These are phyloP conservation scores for Athrips mouffetella DNA, from an alignment of 2,888 invertebrate genomes.

Conservation along the genomic window DNA sequence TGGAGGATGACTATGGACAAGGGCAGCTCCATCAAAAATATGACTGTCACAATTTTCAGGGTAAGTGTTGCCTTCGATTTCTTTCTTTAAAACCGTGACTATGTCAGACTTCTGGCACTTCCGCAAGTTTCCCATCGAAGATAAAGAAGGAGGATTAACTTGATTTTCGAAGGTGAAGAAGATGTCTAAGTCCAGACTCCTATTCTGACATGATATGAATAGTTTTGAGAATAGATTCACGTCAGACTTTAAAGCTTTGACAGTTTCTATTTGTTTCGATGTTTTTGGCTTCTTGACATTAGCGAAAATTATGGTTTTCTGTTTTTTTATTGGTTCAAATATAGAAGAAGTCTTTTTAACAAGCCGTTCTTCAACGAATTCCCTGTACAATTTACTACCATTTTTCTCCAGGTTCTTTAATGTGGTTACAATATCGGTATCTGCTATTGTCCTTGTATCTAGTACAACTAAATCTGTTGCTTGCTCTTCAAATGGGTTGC, in stretches of 20 bases:
- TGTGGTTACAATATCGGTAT: slow-evolving; percentile 5
- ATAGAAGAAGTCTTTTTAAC: slow-evolving; percentile 12
- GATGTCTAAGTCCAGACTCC: slow-evolving; percentile 8
- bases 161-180: slow-evolving; percentile 15
- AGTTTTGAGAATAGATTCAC: slow-evolving; percentile 12
- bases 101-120: slow-evolving; percentile 18
- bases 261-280: slow-evolving; percentile 13
- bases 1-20: slow-evolving; percentile 18
- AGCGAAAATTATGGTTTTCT: slow-evolving; percentile 5
- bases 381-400: slow-evolving; percentile 7
- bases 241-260: slow-evolving; percentile 13
- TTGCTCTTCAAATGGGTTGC: slow-evolving; percentile 15
- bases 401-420: slow-evolving; percentile 9
- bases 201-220: slow-evolving; percentile 13
- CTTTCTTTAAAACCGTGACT: slow-evolving; percentile 18
- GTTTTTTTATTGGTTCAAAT: slow-evolving; percentile 13
- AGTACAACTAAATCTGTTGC: slow-evolving; percentile 13
- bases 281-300: slow-evolving; percentile 11
- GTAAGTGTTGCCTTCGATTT: slow-evolving; percentile 10
- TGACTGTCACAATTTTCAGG: slow-evolving; percentile 14
- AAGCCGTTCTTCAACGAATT: slow-evolving; percentile 13
- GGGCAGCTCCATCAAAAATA: slow-evolving; percentile 18
- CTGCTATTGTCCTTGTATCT: slow-evolving; percentile 13
- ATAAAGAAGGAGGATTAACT: slow-evolving; percentile 13
- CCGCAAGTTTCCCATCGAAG: slow-evolving; percentile 17